Conservation (phyloP, 2,888 invertebrate genomes). For the Malthinus seriepunctatus region DNA sequence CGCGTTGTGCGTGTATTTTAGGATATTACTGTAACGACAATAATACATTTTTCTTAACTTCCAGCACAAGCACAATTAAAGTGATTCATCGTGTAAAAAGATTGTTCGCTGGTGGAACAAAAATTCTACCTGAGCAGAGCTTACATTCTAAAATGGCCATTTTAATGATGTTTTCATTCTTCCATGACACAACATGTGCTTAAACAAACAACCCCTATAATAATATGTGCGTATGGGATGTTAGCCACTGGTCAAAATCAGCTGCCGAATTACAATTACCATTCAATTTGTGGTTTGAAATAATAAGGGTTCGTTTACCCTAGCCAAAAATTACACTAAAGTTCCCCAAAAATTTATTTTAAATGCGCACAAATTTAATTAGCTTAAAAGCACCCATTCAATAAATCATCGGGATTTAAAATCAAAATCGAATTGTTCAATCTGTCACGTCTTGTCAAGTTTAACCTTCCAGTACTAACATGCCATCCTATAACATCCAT, state of each 20-base stretch:
- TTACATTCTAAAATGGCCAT: background rate
- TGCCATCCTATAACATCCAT: no score
- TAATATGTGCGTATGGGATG: background rate
- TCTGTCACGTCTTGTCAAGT: no score
- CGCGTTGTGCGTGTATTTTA: background rate
- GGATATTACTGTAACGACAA: constrained; percentile 2
- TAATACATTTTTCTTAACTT: background rate
- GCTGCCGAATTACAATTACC: constrained; percentile 7
- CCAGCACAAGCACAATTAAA: no score
- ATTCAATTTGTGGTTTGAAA: background rate
- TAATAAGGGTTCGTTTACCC: background rate
- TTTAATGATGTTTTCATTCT: background rate
- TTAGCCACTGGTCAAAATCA: constrained; percentile 6
- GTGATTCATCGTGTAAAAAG: no score
- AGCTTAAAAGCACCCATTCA: background rate
- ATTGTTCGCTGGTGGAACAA: background rate
- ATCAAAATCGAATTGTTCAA: no score
- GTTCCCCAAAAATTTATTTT: background rate
- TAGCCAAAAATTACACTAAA: no score
- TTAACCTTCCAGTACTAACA: no score
- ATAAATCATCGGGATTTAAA: no score
- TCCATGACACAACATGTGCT: background rate
- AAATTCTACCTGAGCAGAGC: background rate
- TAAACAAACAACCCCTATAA: background rate
- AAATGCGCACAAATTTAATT: background rate